Evolutionary conservation across 2,888 invertebrate species (phyloP).

Genomic region (Cyclophora punctaria): DNA sequence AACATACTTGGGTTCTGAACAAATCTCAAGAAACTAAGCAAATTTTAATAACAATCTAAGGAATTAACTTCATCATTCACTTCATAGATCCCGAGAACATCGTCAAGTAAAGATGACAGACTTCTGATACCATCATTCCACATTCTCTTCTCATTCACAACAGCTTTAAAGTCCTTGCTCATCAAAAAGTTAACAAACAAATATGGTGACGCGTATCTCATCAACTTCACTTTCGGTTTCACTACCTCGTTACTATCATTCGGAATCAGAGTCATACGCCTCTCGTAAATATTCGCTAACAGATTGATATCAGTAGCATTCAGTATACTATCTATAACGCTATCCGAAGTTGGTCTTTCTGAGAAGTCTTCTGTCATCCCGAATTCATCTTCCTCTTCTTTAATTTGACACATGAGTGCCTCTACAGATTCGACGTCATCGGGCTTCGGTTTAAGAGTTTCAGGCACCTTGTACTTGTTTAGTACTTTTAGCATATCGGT

Average conservation of each 20-base stretch:
- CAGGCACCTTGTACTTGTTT: conserved; percentile 70
- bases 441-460: conserved; percentile 33
- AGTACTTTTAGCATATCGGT: conserved; percentile 70
- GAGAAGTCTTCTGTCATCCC: conserved; percentile 24
- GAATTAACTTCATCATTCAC: conserved; percentile 70
- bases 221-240: conserved; percentile 37
- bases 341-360: conserved; percentile 42
- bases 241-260: conserved; percentile 30
- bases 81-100: conserved; percentile 79
- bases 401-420: conserved; percentile 36
- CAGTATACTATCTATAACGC: conserved; percentile 79
- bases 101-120: conserved; percentile 82
- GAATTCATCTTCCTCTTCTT: conserved; percentile 28
- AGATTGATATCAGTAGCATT: conserved; percentile 78
- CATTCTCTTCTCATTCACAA: conserved; percentile 75
- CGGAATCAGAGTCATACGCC: conserved; percentile 53
- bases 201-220: conserved; percentile 61
- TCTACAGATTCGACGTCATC: conserved; percentile 37
- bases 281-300: conserved; percentile 76
- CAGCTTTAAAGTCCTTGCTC: conserved; percentile 74
- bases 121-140: conserved; percentile 82
- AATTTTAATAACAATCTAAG: conserved; percentile 81
- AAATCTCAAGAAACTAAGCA: no score
- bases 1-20: no score
- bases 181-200: conserved; percentile 77